Evolutionary conservation across 2,797 vertebrate species (phyloP), one percentile per base, ranked within the genome.

Genomic region (Oreonectes daqikongensis): DNA sequence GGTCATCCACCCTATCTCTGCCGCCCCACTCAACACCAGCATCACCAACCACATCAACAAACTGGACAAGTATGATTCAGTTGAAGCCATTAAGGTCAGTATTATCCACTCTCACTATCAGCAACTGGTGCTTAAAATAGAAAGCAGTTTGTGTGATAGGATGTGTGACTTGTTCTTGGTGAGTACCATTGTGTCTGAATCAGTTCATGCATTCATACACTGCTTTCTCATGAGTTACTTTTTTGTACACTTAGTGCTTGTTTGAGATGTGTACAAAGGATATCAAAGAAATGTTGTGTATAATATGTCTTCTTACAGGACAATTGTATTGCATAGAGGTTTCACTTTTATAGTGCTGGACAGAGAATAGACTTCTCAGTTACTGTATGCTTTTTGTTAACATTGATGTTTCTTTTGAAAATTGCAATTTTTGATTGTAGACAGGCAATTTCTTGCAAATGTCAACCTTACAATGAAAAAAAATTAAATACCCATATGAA

Each of bases 21-120:
- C 97, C 0, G 96, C 94, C 0, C 95, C 96, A 0, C 95, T 99
- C 83, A 98, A 98, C 88, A 97, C 97, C 93, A 98, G 95, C 93
- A 96, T 99, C 87, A 98, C 97, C 78, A 98, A 99, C 88, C 97
- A 99, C 88, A 97, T 99, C 93, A 98, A 99, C 92, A 99, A 99
- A 85, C 92, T 99, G 91, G 97, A 99, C 91, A 99, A 98, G 83
- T 98, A 96, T 0, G 97, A 99, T 90, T 95, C 97, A 0, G 94
- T 99, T 86, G 97, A 99, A 90, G 97, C 97, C 87, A 98, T 99
- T 84, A 99, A 99, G 97, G 97, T 99, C 82, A 86, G 94, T 85
- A 71, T 42, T 50, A 42, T 11, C 75, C 48, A 74, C 68, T 50
- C 40, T 20, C 32, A 9, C 38, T 10, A 32, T 59, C 26, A 46